Conservation (phyloP, 2,888 invertebrate genomes). For the Xestia xanthographa region DNA sequence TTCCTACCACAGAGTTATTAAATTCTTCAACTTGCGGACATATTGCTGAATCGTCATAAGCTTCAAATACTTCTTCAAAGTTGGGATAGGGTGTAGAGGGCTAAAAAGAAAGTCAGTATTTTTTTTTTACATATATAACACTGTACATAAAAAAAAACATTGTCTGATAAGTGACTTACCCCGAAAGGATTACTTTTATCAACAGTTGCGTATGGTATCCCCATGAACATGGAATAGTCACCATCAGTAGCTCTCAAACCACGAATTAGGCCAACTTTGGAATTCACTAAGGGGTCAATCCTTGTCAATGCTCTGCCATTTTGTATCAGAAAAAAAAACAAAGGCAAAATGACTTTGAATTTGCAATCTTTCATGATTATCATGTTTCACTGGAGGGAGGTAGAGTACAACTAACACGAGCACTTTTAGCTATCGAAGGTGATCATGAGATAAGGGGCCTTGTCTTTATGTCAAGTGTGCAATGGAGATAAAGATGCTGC, state of each 20-base stretch:
- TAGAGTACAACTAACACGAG: not conserved
- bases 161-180: constrained; percentile 67
- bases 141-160: not conserved
- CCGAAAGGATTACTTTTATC: constrained; percentile 77
- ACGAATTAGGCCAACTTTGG: constrained; percentile 74
- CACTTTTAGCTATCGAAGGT: constrained; percentile 1
- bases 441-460: constrained; percentile 34
- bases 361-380: constrained; percentile 56
- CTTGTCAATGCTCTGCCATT: constrained; percentile 61
- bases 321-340: constrained; percentile 53
- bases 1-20: constrained; percentile 66
- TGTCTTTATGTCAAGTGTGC: constrained; percentile 30
- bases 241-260: constrained; percentile 77
- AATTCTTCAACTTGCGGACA: constrained; percentile 78
- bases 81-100: constrained; percentile 71
- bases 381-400: not conserved
- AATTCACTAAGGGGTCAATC: constrained; percentile 76
- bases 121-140: no score
- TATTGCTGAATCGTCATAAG: constrained; percentile 75
- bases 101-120: no score
- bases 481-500: constrained; percentile 26
- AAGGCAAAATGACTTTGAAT: constrained; percentile 41
- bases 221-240: constrained; percentile 79
- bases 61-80: constrained; percentile 76
- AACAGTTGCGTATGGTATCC: constrained; percentile 80